Conservation (phyloP, 2,797 vertebrate species). For the Lindbergichthys nudifrons region DNA sequence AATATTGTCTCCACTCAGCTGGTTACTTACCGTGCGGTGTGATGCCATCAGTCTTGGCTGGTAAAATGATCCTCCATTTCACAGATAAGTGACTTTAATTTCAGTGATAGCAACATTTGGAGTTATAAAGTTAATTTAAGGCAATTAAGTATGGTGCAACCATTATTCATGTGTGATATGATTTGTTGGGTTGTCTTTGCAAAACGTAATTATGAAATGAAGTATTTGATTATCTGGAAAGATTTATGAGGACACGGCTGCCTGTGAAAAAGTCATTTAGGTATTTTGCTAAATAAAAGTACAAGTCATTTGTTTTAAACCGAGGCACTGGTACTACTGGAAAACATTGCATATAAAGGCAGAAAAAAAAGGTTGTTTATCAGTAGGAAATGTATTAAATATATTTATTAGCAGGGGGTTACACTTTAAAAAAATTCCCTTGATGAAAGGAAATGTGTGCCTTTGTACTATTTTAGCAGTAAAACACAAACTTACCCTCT, state of each 20-base stretch:
- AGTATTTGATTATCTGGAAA: slow-evolving; percentile 46
- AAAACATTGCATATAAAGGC: neutral
- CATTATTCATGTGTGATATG: slow-evolving; percentile 43
- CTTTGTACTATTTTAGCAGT: too few relatives aligned
- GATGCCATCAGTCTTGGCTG: slow-evolving; percentile 22
- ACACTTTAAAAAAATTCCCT: neutral
- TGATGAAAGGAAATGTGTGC: neutral
- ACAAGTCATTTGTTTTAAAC: slow-evolving; percentile 13
- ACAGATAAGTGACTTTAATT: slow-evolving; percentile 61
- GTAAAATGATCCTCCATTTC: slow-evolving; percentile 41
- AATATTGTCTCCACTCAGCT: slow-evolving; percentile 39
- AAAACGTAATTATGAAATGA: slow-evolving; percentile 42
- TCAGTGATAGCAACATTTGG: slow-evolving; percentile 34
- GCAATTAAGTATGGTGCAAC: slow-evolving; percentile 40
- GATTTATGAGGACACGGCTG: slow-evolving; percentile 35
- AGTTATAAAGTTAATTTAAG: slow-evolving; percentile 47
- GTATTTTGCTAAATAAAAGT: slow-evolving; percentile 14
- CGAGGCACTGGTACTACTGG: neutral
- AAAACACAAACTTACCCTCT: too few relatives aligned
- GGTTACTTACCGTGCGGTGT: slow-evolving; percentile 9
- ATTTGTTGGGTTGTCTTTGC: slow-evolving; percentile 51
- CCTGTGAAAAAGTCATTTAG: slow-evolving; percentile 30
- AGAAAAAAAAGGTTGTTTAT: neutral
- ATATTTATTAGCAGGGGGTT: neutral
- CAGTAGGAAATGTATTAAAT: rapidly evolving